These are phyloP conservation scores for Uria lomvia DNA, from an alignment of 2,113 vertebrate genomes.

Conservation along the genomic window DNA sequence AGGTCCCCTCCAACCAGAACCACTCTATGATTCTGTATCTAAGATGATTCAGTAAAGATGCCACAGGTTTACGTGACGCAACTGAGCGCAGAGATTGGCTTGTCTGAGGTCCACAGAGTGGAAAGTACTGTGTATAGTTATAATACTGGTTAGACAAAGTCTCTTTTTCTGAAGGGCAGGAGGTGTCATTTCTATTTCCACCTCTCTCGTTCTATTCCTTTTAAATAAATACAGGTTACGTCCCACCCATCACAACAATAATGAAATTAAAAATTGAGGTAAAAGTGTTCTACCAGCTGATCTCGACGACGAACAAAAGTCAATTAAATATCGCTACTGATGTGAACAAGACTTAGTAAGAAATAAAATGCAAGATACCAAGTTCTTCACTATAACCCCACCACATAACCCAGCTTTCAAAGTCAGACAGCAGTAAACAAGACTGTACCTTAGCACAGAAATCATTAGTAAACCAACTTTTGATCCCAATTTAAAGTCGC, in stretches of 20 bases:
- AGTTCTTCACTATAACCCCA: slow-evolving; percentile 39
- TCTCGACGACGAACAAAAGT: slow-evolving; percentile 36
- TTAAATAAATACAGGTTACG: slow-evolving; percentile 15
- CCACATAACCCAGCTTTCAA: slow-evolving; percentile 38
- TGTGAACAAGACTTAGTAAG: slow-evolving; percentile 27
- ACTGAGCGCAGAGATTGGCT: slow-evolving; percentile 37
- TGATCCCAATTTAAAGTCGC: slow-evolving; percentile 51
- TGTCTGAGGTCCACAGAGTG: slow-evolving; percentile 36
- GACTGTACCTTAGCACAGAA: slow-evolving; percentile 63
- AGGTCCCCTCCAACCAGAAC: no score
- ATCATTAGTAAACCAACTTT: slow-evolving; percentile 32
- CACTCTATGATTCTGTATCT: not conserved
- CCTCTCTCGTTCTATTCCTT: not conserved
- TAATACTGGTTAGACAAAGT: slow-evolving; percentile 16
- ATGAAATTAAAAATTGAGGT: slow-evolving; percentile 74
- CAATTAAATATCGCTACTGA: slow-evolving; percentile 49
- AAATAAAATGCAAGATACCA: slow-evolving; percentile 13
- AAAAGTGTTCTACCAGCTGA: slow-evolving; percentile 73
- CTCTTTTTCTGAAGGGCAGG: not conserved
- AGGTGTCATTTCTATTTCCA: not conserved
- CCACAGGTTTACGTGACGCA: not conserved
- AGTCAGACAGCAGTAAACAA: slow-evolving; percentile 57
- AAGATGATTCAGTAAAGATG: not conserved
- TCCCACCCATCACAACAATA: slow-evolving; percentile 29
- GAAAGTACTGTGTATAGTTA: slow-evolving; percentile 5